Evolutionary conservation across 2,888 invertebrate genomes (phyloP), one percentile per base, ranked within the genome.

Genomic region (Globia sparganii): DNA sequence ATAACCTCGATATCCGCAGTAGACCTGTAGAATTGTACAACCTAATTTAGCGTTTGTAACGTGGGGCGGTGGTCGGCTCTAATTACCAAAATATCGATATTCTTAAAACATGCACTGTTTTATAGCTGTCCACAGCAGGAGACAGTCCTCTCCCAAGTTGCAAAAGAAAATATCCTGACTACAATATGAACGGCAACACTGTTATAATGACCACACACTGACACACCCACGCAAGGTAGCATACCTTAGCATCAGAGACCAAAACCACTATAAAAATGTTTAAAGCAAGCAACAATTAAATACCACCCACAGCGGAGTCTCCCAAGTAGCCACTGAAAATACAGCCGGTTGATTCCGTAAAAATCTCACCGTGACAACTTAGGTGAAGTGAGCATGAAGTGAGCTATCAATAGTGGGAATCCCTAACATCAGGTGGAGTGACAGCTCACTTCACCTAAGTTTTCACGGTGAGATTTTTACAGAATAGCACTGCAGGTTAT

Each of bases 61-160:
- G 6, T 18, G 28, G 25, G 25, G 15, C 25, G 68, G 28, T 31
- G 37, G 25, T 43, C n/a, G 13, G 11, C 21, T 40, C 6, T 59
- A 37, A 61, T n/a, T 75, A 61, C 18, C 4, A 61, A 40, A 61
- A 61, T 31, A 59, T 11, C 21, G 28, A 72, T 46, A 46, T 74
- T 72, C 28, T 49, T 40, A 46, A 37, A 31, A 31, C 18, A 66
- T 28, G 4, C 13, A 59, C 21, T n/a, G 18, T 72, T 2, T 18
- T 18, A 72, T 25, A 49, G 15, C 28, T 28, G 18, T 40, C 8
- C 43, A 37, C 53, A 78, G 78, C 78, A 56, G 61, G 61, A 40
- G 77, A 49, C 11, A 67, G 11, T 43, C 15, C 25, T 77, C 68
- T 77, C 77, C 77, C 68, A 76, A 77, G 76, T 61, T 49, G 59